Evolutionary conservation across 1,140 invertebrate species (phyloP), one percentile per base, ranked within the genome.

Genomic region (Ostrea denselamellosa): DNA sequence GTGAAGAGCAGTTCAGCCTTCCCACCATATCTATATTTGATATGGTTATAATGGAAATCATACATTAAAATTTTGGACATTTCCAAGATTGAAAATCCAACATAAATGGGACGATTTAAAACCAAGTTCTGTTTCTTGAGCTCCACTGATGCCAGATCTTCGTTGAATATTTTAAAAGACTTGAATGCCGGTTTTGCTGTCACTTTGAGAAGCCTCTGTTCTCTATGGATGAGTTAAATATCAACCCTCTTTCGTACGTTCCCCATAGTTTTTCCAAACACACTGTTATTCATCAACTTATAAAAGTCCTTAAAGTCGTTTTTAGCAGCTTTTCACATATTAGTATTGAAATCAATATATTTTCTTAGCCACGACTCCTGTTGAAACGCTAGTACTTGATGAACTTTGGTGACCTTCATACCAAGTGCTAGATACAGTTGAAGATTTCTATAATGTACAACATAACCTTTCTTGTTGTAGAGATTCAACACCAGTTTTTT

Each of bases 121-220:
- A 87, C 68, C 22, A 93, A 62, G 65, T 81, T 82, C 0, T 82
- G 83, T 68, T 92, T 92, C 22, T 88, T 53, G 22, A 89, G 86
- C 62, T 90, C 84, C 19, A 92, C 85, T 8, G 87, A 87, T 14
- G 84, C 85, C 14, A 93, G 88, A 54, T 90, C 84, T 25, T 90
- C 91, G 89, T 92, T 90, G 89, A 95, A n/a, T n/a, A 94, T 92
- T 12, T 90, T 90, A n/a, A 87, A 81, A 53, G 90, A 91, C 85
- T 94, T 88, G 87, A 94, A 95, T 88, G 93, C 93, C 22, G 93
- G 92, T 89, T 93, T 91, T 44, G 92, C 87, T 9, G 92, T 90
- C 65, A 95, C 85, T 92, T 93, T 86, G 53, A 17, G 83, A 88
- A 17, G 51, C 19, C 62, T 68, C 62, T 44, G 34, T 44, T 44